phyloP scores from a whole-genome alignment of 2,797 vertebrate species.

The Philypnodon macrostomus region DNA sequence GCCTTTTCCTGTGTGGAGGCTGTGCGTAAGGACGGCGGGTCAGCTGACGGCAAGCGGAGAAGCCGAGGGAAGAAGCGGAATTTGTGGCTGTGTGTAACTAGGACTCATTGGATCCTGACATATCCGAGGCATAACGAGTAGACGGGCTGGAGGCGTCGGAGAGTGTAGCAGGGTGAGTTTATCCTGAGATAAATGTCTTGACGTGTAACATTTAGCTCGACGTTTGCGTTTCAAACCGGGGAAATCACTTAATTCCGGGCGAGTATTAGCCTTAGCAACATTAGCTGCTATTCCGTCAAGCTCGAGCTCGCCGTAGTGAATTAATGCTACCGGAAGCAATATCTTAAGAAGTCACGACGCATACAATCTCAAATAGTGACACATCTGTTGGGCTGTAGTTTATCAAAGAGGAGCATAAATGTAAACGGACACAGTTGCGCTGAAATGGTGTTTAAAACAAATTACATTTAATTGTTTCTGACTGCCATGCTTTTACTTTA shows the following conservation, averaged over 20 bases:
- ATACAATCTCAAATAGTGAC: fast-evolving
- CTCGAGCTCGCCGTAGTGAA: constrained; percentile 16
- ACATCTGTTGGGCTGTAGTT: fast-evolving
- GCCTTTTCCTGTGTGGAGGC: constrained; percentile 70
- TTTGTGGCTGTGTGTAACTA: constrained; percentile 50
- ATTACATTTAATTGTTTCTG: background rate
- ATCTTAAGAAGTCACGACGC: constrained; percentile 24
- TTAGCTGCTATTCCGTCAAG: constrained; percentile 51
- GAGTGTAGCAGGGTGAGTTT: constrained; percentile 55
- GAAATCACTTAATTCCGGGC: constrained; percentile 11
- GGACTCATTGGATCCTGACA: constrained; percentile 30
- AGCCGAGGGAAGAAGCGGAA: constrained; percentile 44
- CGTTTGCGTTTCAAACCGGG: background rate
- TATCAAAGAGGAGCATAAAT: background rate
- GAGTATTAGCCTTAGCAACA: constrained; percentile 53
- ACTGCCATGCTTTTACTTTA: constrained; percentile 1
- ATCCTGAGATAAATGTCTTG: background rate
- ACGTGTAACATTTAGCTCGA: background rate
- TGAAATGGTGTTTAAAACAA: background rate
- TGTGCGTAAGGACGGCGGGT: constrained; percentile 64
- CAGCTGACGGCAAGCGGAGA: constrained; percentile 68
- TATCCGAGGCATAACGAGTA: constrained; percentile 20
- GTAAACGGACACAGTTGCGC: background rate
- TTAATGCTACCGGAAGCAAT: constrained; percentile 11
- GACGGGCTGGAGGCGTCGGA: constrained; percentile 38